Conservation (phyloP, 2,113 vertebrate species). For the Marcusenius ussheri region DNA sequence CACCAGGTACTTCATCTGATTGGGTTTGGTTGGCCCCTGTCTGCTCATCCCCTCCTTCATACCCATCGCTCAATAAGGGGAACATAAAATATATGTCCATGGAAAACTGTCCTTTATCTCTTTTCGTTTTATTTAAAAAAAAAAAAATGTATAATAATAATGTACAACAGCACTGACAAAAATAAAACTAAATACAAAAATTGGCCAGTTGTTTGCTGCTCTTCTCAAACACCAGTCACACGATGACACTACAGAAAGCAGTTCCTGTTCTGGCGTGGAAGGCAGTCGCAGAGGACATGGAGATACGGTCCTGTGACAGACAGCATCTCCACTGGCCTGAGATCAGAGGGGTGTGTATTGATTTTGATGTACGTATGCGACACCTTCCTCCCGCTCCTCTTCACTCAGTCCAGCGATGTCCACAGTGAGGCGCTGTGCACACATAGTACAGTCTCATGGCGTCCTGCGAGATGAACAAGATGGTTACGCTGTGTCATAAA, state of each 20-base stretch:
- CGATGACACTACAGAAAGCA: neutral
- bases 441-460: slow-evolving; percentile 91
- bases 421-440: slow-evolving; percentile 86
- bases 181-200: neutral
- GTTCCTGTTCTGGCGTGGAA: neutral
- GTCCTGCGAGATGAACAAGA: slow-evolving; percentile 56
- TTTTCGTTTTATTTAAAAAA: neutral
- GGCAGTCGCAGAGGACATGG: neutral
- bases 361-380: neutral
- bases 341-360: neutral
- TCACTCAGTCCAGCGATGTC: slow-evolving; percentile 88
- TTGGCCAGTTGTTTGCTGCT: neutral
- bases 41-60: neutral
- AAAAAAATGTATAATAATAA: neutral
- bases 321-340: neutral
- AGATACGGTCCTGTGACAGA: neutral
- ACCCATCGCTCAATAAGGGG: neutral
- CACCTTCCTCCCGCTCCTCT: slow-evolving; percentile 12
- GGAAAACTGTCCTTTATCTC: neutral
- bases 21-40: neutral
- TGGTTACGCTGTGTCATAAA: neutral
- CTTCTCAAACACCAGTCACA: neutral
- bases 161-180: neutral
- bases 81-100: neutral
- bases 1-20: slow-evolving; percentile 53